Evolutionary conservation across 2,113 vertebrate species (phyloP), one percentile per base, ranked within the genome.

Genomic region (Esox niger): DNA sequence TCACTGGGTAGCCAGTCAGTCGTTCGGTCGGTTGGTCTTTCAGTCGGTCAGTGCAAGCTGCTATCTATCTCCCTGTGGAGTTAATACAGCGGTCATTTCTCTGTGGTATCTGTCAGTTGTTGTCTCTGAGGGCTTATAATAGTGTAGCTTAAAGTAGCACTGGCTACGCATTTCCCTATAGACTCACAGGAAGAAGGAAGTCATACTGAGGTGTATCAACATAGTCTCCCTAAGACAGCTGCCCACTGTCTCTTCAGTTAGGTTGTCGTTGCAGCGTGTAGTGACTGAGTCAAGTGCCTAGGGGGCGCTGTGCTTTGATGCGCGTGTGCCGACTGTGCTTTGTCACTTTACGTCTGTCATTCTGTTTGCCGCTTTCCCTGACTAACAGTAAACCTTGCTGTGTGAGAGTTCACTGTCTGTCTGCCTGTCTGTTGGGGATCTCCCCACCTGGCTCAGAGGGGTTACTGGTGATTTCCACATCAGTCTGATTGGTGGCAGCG

Each of bases 371-470:
- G 9, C 13, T 68, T 76, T 82, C 82, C 83, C 83, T 62, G 77
- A n/a, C 8, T 13, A 13, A 35, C 10, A 38, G 0, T 0, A 38
- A 38, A 2, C 11, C 35, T 38, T 13, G 10, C 2, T 15, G 35
- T 13, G 54, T 75, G 68, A 86, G 85, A 84, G 78, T 86, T 82
- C 86, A 56, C 71, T 81, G 84, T 2, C 26, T 66, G 80, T 75
- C 78, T 72, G 47, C 3, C 57, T 66, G 46, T 49, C 26, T 65
- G 63, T 68, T 73, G 77, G 75, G 78, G 84, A 61, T 81, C 71
- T 83, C 81, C 85, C 75, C 79, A 78, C 54, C 70, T 76, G 70
- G 69, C 70, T 46, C 65, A 69, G 80, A 79, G 63, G 63, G 59
- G 59, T 64, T 62, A 71, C 76, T 65, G 82, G 85, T 84, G 76